Conservation (phyloP, 2,113 vertebrate species). For the Muntiacus muntjak region DNA sequence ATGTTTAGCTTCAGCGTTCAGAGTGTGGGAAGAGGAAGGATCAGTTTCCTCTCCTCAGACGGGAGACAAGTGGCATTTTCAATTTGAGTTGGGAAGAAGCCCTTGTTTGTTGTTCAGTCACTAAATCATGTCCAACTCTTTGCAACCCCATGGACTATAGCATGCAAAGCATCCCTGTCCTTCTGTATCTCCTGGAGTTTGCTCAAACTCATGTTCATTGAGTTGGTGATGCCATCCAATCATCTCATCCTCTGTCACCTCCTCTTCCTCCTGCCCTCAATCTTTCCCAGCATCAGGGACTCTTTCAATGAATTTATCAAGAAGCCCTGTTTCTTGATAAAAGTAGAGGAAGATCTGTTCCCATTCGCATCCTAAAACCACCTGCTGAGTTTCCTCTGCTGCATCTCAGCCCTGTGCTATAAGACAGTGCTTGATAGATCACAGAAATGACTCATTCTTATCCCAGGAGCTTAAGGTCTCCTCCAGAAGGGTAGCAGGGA, state of each 20-base stretch:
- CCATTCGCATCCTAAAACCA: accelerated
- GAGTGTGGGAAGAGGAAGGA: background rate
- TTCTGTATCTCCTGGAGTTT: background rate
- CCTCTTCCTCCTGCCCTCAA: background rate
- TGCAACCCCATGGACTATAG: background rate
- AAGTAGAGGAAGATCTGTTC: background rate
- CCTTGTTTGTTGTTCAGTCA: background rate
- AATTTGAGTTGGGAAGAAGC: background rate
- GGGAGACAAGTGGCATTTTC: background rate
- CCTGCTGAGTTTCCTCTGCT: background rate
- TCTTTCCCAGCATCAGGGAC: background rate
- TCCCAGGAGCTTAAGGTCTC: background rate
- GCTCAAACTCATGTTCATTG: background rate
- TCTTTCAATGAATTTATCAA: background rate
- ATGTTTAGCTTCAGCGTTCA: background rate
- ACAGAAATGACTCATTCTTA: accelerated
- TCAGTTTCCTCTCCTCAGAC: background rate
- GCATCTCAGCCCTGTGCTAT: accelerated
- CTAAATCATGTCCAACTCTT: background rate
- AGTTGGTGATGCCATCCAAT: background rate
- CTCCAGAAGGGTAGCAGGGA: background rate
- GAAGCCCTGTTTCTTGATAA: background rate
- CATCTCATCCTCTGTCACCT: background rate
- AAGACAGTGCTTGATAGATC: background rate
- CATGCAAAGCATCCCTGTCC: background rate